A percentile compares a stretch with the other conserved stretches of the same genome.
phyloP scores from a whole-genome alignment of 2,113 vertebrate species.

The Brachionichthys hirsutus region DNA sequence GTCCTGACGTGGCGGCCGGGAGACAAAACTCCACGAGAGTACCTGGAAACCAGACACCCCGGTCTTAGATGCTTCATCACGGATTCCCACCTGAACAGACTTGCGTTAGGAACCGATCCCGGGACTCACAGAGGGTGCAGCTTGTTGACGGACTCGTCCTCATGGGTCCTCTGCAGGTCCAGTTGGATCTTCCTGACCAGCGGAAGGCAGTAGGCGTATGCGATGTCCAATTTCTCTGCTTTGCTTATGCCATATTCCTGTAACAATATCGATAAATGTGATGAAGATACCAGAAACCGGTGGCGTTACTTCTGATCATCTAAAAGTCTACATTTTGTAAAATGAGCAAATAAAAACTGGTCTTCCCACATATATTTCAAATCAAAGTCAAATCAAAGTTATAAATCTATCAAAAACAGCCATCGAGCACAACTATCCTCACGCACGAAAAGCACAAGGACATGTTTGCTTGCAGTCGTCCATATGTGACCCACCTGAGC shows the following conservation, averaged over 20 bases:
- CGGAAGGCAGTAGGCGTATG: slow-evolving; percentile 94
- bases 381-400: too few species aligned
- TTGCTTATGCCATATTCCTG: slow-evolving; percentile 96
- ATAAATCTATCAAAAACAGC: too few species aligned
- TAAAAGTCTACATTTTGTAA: too few species aligned
- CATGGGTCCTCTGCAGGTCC: slow-evolving; percentile 96
- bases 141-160: slow-evolving; percentile 98
- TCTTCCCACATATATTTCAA: too few species aligned
- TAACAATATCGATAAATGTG: not conserved
- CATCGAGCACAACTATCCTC: too few species aligned
- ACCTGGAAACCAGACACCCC: slow-evolving; percentile 72
- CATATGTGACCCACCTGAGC: too few species aligned
- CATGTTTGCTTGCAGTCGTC: not conserved
- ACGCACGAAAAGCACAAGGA: too few species aligned
- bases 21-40: slow-evolving; percentile 95
- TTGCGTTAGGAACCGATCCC: not conserved
- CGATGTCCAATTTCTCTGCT: slow-evolving; percentile 96
- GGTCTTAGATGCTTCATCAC: rapidly evolving
- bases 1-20: slow-evolving; percentile 95
- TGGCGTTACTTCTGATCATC: not conserved
- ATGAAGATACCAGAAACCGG: not conserved
- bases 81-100: not conserved
- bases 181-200: slow-evolving; percentile 94
- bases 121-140: slow-evolving; percentile 88
- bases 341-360: too few species aligned